These are phyloP conservation scores for Pheosia gnoma DNA, from an alignment of 2,888 invertebrate genomes.

Conservation along the genomic window DNA sequence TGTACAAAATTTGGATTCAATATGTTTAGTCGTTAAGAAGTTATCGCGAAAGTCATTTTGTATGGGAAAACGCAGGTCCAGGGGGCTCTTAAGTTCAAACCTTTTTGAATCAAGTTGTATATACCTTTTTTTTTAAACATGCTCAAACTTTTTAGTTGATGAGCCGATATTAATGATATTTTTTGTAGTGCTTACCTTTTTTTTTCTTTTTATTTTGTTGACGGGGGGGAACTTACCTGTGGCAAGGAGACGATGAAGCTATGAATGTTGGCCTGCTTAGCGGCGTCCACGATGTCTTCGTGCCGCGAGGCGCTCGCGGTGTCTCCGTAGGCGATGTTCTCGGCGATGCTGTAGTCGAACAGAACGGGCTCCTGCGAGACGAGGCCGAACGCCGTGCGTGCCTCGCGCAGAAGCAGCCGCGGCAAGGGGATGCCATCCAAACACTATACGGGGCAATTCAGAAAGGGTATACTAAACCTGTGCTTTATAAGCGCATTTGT, in stretches of 20 bases:
- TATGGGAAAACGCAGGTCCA: too few species aligned
- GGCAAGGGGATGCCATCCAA: constrained; percentile 26
- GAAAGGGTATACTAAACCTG: too few species aligned
- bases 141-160: too few species aligned
- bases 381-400: constrained; percentile 82
- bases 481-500: too few species aligned
- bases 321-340: constrained; percentile 95
- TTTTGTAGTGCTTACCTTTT: too few species aligned
- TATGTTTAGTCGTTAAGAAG: too few species aligned
- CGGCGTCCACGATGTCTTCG: constrained; percentile 88
- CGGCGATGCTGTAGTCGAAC: constrained; percentile 91
- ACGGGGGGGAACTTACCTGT: constrained; percentile 65
- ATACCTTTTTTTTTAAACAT: too few species aligned
- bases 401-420: constrained; percentile 45
- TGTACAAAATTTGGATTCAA: too few species aligned
- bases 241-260: constrained; percentile 89
- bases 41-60: too few species aligned
- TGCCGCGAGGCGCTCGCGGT: constrained; percentile 84
- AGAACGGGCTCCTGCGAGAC: constrained; percentile 90
- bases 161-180: too few species aligned
- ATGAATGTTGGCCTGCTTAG: constrained; percentile 92
- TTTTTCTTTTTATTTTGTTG: background rate
- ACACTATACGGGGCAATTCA: constrained; percentile 11
- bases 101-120: too few species aligned
- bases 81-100: too few species aligned